phyloP scores from a whole-genome alignment of 2,888 invertebrate species.

The Tortrix viridana region DNA sequence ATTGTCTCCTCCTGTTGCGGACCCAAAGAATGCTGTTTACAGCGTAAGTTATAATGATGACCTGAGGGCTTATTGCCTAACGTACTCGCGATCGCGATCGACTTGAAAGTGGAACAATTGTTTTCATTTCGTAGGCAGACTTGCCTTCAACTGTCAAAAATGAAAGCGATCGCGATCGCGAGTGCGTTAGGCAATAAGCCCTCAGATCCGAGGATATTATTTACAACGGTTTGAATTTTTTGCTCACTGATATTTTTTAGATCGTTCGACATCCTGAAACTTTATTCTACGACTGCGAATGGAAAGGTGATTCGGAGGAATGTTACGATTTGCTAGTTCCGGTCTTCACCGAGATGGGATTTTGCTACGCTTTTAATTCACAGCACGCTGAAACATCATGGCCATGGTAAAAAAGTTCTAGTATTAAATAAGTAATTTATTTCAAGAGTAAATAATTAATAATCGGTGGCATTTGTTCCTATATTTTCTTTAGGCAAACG shows the following conservation, averaged over 20 bases:
- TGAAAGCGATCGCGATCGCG: too few species aligned
- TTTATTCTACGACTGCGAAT: conserved; percentile 85
- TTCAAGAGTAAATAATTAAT: conserved; percentile 6
- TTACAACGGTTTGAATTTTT: too few species aligned
- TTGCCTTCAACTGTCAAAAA: too few species aligned
- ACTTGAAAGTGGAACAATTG: too few species aligned
- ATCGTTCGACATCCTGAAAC: conserved; percentile 85
- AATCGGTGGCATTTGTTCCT: conserved; percentile 3
- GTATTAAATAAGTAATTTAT: too few species aligned
- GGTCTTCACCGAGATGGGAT: conserved; percentile 90
- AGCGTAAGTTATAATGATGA: conserved; percentile 53
- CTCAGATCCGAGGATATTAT: too few species aligned
- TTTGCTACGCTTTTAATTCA: conserved; percentile 89
- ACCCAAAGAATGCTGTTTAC: conserved; percentile 71
- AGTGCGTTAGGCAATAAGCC: too few species aligned
- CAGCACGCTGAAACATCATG: conserved; percentile 82
- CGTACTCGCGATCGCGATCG: too few species aligned
- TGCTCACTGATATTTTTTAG: conserved; percentile 57
- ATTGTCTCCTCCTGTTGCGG: conserved; percentile 48
- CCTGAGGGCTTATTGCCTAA: neutral
- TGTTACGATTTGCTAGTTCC: conserved; percentile 88
- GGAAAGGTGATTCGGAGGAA: conserved; percentile 86
- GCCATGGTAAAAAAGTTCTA: conserved; percentile 74
- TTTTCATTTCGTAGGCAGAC: too few species aligned
- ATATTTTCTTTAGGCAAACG: conserved; percentile 61